phyloP scores from a whole-genome alignment of 1,140 invertebrate species.

The Thaumatotibia leucotreta region DNA sequence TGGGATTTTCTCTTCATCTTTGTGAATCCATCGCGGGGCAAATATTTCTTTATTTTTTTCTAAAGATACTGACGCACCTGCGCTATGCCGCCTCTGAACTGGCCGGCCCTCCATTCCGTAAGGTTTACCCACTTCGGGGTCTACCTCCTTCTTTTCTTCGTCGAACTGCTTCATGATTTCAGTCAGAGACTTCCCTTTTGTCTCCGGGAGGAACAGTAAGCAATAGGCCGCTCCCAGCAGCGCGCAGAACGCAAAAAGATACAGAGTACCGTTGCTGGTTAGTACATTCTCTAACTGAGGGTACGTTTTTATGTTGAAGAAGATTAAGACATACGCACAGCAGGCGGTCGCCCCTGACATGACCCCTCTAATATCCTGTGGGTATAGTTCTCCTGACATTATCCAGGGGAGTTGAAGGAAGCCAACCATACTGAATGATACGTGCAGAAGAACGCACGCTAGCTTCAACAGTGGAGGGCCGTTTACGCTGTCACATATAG shows the following conservation, averaged over 20 bases:
- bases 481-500: slow-evolving; percentile 70
- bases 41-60: slow-evolving; percentile 49
- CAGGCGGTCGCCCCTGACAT: slow-evolving; percentile 83
- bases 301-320: slow-evolving; percentile 83
- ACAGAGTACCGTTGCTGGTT: slow-evolving; percentile 84
- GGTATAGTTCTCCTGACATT: slow-evolving; percentile 86
- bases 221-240: slow-evolving; percentile 82
- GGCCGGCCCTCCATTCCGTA: slow-evolving; percentile 33
- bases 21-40: slow-evolving; percentile 39
- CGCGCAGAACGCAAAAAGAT: slow-evolving; percentile 85
- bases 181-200: slow-evolving; percentile 85
- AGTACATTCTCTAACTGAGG: slow-evolving; percentile 78
- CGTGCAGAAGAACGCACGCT: slow-evolving; percentile 81
- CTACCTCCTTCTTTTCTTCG: slow-evolving; percentile 61
- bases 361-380: slow-evolving; percentile 80
- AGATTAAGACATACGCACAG: slow-evolving; percentile 83
- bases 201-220: slow-evolving; percentile 86
- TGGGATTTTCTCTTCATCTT: slow-evolving; percentile 27
- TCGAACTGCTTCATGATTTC: slow-evolving; percentile 85
- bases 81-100: slow-evolving; percentile 60
- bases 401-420: slow-evolving; percentile 86
- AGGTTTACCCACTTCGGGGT: slow-evolving; percentile 50
- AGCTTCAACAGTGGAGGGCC: slow-evolving; percentile 78
- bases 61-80: slow-evolving; percentile 48
- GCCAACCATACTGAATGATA: slow-evolving; percentile 84